Evolutionary conservation across 2,797 vertebrate genomes (phyloP), one percentile per base, ranked within the genome.

Genomic region (Gila robusta): DNA sequence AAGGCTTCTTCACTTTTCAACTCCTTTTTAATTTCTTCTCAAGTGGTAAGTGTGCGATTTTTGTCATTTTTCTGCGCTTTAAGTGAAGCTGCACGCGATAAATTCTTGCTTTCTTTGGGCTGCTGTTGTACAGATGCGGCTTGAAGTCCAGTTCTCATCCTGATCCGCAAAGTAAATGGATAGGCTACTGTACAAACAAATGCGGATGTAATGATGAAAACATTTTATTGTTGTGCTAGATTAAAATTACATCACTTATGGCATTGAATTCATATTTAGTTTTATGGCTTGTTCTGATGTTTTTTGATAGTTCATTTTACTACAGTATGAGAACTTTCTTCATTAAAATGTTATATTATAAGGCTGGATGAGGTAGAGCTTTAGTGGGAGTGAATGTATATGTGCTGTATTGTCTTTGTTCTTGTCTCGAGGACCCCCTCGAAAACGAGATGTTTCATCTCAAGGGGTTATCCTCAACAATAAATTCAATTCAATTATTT

Each of bases 21-120:
- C 89, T 94, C 86, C 87, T 96, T 71, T 82, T 93, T 83, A 89
- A 88, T 47, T 91, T 87, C 81, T 88, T 93, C 10, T 81, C 89
- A 37, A 82, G 87, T 62, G 96, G 96, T 96, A 93, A 95, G 95
- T 87, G 17, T 54, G 23, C 17, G 21, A 1, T 70, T 52, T 79
- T 52, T 79, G 6, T 35, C 11, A 6, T 66, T 19, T 62, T 49
- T 6, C 11, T 62, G 39, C 26, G 54, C 54, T 59, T 82, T 3
- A 67, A 52, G 28, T 35, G 82, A 28, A 14, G 21, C 0, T 47
- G 11, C 28, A 76, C 5, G 16, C 54, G 21, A 14, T 54, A 21
- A 19, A 39, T 16, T 62, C 6, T 66, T 35, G 4, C 52, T 79
- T 28, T 79, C 56, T 28, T 2, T 28, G 26, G 16, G 26, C 26